These are phyloP conservation scores for Prunella strophiata DNA, from an alignment of 2,797 vertebrate genomes.

Conservation along the genomic window DNA sequence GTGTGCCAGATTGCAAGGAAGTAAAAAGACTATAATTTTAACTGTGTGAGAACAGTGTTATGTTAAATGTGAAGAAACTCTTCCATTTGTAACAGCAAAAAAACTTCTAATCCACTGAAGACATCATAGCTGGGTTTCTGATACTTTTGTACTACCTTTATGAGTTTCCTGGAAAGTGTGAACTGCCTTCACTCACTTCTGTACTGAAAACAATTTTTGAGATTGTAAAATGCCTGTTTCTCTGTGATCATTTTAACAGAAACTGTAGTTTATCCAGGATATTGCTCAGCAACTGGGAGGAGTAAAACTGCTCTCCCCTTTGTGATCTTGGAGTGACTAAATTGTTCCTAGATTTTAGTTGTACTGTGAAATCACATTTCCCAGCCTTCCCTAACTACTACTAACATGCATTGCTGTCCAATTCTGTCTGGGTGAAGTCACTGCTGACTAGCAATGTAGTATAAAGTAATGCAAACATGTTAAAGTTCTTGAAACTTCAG, in stretches of 20 bases:
- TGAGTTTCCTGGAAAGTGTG: constrained; percentile 58
- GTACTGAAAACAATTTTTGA: neutral
- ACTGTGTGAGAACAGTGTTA: neutral
- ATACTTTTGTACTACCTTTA: neutral
- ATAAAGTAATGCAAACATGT: fast-evolving
- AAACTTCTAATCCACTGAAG: neutral
- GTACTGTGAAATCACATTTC: constrained; percentile 36
- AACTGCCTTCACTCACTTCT: constrained; percentile 1
- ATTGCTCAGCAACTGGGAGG: constrained; percentile 4
- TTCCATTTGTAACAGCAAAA: neutral
- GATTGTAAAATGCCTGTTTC: neutral
- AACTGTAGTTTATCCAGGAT: neutral
- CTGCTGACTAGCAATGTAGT: neutral
- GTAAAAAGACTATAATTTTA: neutral
- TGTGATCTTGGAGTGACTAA: constrained; percentile 39
- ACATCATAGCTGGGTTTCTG: neutral
- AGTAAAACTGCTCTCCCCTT: neutral
- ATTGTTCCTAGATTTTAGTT: constrained; percentile 28
- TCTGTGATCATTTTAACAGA: constrained; percentile 23
- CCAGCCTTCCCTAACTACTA: neutral
- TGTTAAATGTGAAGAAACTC: neutral
- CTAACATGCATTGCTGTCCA: neutral
- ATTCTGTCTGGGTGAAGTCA: neutral
- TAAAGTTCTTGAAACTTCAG: neutral
- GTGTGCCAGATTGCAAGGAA: neutral